Base-by-base conservation (phyloP, 2,888 invertebrate genomes). In the Limnephilus lunatus region DNA sequence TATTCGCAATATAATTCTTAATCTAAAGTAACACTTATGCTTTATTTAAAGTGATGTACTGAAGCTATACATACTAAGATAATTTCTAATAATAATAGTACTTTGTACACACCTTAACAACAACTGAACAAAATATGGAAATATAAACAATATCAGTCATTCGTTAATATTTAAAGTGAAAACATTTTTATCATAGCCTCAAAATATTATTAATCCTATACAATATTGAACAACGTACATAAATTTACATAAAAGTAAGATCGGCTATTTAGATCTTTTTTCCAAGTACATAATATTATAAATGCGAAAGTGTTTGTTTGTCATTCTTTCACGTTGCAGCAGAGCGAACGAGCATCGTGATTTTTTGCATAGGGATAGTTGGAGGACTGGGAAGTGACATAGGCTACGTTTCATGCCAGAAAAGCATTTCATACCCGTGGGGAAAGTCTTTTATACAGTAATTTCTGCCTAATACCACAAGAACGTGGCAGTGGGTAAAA, bases 141-240 rank as follows among this genome's bases (percentile, higher is more conserved):
- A 80, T 39, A 89, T 89, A 81, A 89, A 89, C 25, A 89, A 89
- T 32, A 35, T 89, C 89, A 89, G 89, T 89, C 89, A 80, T 39
- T 85, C n/a, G 15, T 32, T 83, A 83, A 83, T 32, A 83, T 35
- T 31, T 32, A 83, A 12, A 32, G 30, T 35, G 35, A 35, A 81
- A 31, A 81, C 12, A n/a, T 31, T 32, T 35, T 83, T 83, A 35
- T 32, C 35, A 83, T 83, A 83, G 83, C 83, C 83, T 83, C 83
- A 32, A 30, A 32, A 19, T 83, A 83, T 35, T 35, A 32, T 25
- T 30, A 82, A 32, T 14, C 5, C n/a, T 82, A 82, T 82, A 82
- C 14, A 30, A 82, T 82, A 25, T 32, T 19, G 5, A 68, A 68
- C 53, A 68, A 68, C 5, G 14, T 19, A 53, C 19, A 53, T 5